Percentiles rank a stretch among this genome's conserved stretches.
Evolutionary conservation across 2,797 vertebrate species (phyloP).

Genomic region (Harpagifer antarcticus): DNA sequence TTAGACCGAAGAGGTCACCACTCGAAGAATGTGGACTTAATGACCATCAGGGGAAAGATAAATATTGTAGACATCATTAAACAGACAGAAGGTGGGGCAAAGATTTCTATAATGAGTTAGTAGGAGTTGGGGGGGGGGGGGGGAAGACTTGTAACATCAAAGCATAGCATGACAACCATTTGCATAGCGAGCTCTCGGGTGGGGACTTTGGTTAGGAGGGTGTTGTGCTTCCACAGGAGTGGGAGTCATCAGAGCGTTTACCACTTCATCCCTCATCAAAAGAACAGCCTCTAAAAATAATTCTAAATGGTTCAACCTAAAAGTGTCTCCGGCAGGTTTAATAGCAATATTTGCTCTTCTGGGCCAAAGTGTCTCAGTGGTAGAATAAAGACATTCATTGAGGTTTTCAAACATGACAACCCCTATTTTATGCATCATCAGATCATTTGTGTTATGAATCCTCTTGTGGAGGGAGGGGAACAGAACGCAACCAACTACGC

Average conservation of each 20-base stretch:
- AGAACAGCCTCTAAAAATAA: slow-evolving; percentile 61
- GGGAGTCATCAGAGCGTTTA: slow-evolving; percentile 52
- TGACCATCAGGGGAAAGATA: slow-evolving; percentile 71
- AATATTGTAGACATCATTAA: slow-evolving; percentile 69
- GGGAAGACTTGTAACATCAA: slow-evolving; percentile 57
- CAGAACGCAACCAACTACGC: slow-evolving; percentile 23
- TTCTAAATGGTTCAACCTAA: slow-evolving; percentile 2
- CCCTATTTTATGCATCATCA: not conserved
- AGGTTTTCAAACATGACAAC: slow-evolving; percentile 18
- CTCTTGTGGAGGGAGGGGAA: slow-evolving; percentile 44
- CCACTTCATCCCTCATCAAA: slow-evolving; percentile 63
- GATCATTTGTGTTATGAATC: slow-evolving; percentile 39
- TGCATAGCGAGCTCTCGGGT: slow-evolving; percentile 56
- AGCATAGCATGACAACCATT: slow-evolving; percentile 67
- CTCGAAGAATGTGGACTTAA: slow-evolving; percentile 62
- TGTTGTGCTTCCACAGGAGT: slow-evolving; percentile 50
- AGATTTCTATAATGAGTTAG: slow-evolving; percentile 38
- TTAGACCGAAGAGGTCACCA: slow-evolving; percentile 61
- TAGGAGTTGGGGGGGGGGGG: not conserved
- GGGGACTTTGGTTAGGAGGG: slow-evolving; percentile 60
- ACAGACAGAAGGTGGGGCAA: slow-evolving; percentile 37
- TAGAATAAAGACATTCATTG: slow-evolving; percentile 23
- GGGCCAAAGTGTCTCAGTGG: slow-evolving; percentile 12
- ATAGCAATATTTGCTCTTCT: slow-evolving; percentile 52
- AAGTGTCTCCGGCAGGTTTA: slow-evolving; percentile 17